These are phyloP conservation scores for Junonia oenone DNA, from an alignment of 2,888 invertebrate species.

Conservation along the genomic window DNA sequence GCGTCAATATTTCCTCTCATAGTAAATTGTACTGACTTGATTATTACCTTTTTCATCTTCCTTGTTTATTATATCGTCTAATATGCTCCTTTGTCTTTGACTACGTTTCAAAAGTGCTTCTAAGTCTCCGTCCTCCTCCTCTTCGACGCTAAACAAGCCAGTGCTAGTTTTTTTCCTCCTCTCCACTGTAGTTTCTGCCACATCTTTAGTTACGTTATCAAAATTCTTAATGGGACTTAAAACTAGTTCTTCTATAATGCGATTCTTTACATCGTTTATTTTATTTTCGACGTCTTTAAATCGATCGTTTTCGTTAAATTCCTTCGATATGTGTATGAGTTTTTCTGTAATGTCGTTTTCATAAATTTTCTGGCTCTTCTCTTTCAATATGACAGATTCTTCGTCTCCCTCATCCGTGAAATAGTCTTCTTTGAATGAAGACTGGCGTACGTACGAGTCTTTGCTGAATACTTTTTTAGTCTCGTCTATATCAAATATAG, in stretches of 20 bases:
- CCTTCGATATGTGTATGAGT: conserved; percentile 66
- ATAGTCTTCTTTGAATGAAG: conserved; percentile 73
- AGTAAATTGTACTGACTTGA: conserved; percentile 54
- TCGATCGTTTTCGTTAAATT: conserved; percentile 65
- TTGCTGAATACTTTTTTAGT: conserved; percentile 71
- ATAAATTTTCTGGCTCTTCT: conserved; percentile 64
- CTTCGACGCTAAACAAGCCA: conserved; percentile 60
- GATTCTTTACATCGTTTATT: conserved; percentile 61
- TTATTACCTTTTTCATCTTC: conserved; percentile 80
- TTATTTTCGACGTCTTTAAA: conserved; percentile 50
- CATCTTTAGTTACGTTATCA: conserved; percentile 63
- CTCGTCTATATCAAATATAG: conserved; percentile 73
- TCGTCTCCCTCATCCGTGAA: conserved; percentile 62
- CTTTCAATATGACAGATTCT: conserved; percentile 58
- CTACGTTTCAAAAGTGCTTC: conserved; percentile 83
- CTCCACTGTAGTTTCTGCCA: conserved; percentile 59
- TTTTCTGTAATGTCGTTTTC: conserved; percentile 73
- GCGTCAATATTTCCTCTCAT: conserved; percentile 43
- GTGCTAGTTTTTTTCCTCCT: conserved; percentile 49
- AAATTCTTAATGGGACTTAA: conserved; percentile 52
- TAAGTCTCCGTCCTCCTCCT: conserved; percentile 80
- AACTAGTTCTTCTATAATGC: conserved; percentile 67
- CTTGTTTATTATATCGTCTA: conserved; percentile 83
- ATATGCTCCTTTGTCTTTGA: conserved; percentile 83
- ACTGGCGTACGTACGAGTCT: conserved; percentile 66